Evolutionary conservation across 2,888 invertebrate genomes (phyloP).

Genomic region (Drosophila histrio): DNA sequence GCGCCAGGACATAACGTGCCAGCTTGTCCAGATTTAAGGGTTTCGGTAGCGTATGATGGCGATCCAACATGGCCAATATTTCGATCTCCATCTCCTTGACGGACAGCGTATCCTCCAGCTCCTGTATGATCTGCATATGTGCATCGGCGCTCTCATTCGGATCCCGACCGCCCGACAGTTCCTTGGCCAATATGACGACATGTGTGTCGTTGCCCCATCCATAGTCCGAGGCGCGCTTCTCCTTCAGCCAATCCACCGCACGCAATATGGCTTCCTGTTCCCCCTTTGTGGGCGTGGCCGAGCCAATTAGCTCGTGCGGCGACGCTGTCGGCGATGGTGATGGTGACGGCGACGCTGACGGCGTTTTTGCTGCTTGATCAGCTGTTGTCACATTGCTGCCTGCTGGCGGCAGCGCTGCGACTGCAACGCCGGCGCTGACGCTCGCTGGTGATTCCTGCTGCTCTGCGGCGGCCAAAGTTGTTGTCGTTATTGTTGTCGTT

Average conservation of each 20-base stretch:
- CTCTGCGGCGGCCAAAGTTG: conserved; percentile 24
- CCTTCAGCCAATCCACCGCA: conserved; percentile 90
- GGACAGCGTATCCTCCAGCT: conserved; percentile 86
- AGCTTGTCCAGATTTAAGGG: conserved; percentile 87
- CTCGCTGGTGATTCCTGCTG: conserved; percentile 29
- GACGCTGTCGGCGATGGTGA: conserved; percentile 14
- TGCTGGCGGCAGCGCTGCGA: conserved; percentile 31
- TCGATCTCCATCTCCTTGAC: conserved; percentile 95
- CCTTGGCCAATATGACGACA: conserved; percentile 91
- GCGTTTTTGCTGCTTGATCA: neutral
- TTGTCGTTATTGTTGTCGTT: conserved; percentile 2
- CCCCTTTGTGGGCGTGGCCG: conserved; percentile 83
- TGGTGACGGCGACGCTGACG: neutral
- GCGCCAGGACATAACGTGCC: conserved; percentile 91
- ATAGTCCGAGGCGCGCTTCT: conserved; percentile 90
- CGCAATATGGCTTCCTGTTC: conserved; percentile 83
- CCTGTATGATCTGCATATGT: conserved; percentile 83
- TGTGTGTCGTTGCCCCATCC: conserved; percentile 95
- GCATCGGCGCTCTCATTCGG: conserved; percentile 82
- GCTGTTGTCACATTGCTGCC: conserved; percentile 1
- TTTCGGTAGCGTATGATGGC: conserved; percentile 91
- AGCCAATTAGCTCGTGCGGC: conserved; percentile 82
- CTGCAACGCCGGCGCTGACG: conserved; percentile 13
- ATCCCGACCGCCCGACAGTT: conserved; percentile 85
- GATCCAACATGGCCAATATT: conserved; percentile 92